These are phyloP conservation scores for Xenops minutus DNA, from an alignment of 2,797 vertebrate species.

Conservation along the genomic window DNA sequence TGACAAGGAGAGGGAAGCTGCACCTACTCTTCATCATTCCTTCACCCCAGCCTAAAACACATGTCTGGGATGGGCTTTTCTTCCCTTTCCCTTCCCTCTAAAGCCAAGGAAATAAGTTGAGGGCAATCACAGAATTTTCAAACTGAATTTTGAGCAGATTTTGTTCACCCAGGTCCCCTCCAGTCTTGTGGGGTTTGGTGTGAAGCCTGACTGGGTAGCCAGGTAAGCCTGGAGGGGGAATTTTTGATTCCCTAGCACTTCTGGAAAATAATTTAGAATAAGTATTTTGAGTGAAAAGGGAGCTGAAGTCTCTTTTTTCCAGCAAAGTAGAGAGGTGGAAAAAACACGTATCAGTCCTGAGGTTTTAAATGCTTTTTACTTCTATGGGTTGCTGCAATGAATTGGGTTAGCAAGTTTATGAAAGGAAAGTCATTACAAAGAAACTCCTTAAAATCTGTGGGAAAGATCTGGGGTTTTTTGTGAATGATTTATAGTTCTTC, in stretches of 20 bases:
- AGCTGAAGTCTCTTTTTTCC: background rate
- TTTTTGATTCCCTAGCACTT: background rate
- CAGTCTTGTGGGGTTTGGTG: background rate
- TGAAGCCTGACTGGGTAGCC: background rate
- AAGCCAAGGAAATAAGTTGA: background rate
- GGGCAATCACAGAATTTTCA: background rate
- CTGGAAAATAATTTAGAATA: background rate
- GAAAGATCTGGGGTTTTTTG: background rate
- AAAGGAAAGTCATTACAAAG: background rate
- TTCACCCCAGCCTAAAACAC: background rate
- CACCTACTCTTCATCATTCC: background rate
- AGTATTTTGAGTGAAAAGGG: background rate
- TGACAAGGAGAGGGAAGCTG: background rate
- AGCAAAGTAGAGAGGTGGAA: background rate
- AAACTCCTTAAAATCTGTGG: background rate
- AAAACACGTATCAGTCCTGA: background rate
- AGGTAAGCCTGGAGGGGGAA: background rate
- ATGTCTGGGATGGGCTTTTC: background rate
- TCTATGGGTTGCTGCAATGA: background rate
- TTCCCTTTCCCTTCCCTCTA: background rate
- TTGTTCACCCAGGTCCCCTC: background rate
- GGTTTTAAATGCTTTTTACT: background rate
- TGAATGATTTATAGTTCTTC: background rate
- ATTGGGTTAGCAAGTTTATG: background rate
- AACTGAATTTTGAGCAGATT: background rate